A percentile compares a stretch with the other conserved stretches of the same genome.
Evolutionary conservation across 2,888 invertebrate species (phyloP).

Genomic region (Myathropa florea): DNA sequence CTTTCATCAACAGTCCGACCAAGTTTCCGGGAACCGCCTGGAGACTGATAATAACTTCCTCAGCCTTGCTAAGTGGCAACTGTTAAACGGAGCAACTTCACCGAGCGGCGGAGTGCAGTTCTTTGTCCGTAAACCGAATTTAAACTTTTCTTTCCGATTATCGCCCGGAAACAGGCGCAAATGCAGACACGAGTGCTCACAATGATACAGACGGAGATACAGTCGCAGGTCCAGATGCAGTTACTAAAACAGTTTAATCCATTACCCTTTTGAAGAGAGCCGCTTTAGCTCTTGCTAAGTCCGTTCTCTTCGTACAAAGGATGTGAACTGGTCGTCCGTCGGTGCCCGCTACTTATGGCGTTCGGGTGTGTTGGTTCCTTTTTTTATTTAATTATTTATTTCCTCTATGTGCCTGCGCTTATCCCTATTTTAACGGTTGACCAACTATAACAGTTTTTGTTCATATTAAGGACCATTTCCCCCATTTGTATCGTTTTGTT

Average conservation of each 20-base stretch:
- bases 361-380: conserved; percentile 5
- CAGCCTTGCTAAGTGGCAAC: conserved; percentile 12
- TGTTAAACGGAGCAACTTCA: background rate
- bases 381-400: conserved; percentile 66
- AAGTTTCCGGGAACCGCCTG: background rate
- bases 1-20: too few species aligned
- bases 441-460: conserved; percentile 66
- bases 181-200: background rate
- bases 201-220: background rate
- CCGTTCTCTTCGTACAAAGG: conserved; percentile 35
- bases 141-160: conserved; percentile 33
- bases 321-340: conserved; percentile 1
- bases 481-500: conserved; percentile 47
- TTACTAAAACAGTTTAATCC: conserved; percentile 10
- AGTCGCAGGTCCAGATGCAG: background rate
- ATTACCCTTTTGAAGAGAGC: conserved; percentile 25
- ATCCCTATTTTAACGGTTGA: conserved; percentile 69
- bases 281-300: conserved; percentile 18
- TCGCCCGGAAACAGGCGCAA: background rate
- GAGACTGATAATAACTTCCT: conserved; percentile 23
- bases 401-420: conserved; percentile 62
- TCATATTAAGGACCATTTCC: conserved; percentile 57
- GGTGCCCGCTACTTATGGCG: background rate
- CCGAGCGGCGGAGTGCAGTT: background rate
- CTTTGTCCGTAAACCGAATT: conserved; percentile 11